Evolutionary conservation across 1,140 invertebrate genomes (phyloP).

Genomic region (Pseudomyrmex concolor): DNA sequence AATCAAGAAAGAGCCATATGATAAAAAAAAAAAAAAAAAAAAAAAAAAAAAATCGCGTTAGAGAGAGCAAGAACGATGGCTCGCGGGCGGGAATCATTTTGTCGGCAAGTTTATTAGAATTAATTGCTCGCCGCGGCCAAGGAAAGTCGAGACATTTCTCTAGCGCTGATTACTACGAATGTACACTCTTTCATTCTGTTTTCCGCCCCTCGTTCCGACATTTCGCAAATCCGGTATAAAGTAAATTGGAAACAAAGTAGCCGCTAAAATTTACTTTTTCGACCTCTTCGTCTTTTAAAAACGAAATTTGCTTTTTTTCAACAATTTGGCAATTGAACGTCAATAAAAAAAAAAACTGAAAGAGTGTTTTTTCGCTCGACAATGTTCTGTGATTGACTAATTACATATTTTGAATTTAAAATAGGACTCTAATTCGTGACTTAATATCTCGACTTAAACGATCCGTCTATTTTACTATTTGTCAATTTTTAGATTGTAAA

Average conservation of each 20-base stretch:
- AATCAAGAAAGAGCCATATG: not conserved
- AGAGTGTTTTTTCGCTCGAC: not conserved
- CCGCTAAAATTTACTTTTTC: conserved; percentile 11
- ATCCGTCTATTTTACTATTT: too few relatives aligned
- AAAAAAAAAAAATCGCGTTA: not conserved
- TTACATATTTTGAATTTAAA: not conserved
- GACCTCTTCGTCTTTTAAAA: not conserved
- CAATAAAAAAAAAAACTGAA: not conserved
- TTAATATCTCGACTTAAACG: too few relatives aligned
- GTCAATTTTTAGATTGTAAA: too few relatives aligned
- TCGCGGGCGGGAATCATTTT: not conserved
- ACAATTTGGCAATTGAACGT: conserved; percentile 9
- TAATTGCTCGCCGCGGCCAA: not conserved
- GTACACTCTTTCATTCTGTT: not conserved
- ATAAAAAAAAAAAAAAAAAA: not conserved
- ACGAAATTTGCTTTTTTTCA: not conserved
- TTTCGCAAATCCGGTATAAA: not conserved
- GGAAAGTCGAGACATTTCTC: conserved; percentile 10
- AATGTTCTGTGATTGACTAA: not conserved
- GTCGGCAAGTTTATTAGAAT: conserved; percentile 37
- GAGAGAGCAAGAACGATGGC: not conserved
- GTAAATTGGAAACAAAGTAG: conserved; percentile 24
- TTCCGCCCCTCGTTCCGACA: too few relatives aligned
- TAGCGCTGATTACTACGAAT: conserved; percentile 27
- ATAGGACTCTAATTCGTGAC: too few relatives aligned